phyloP scores from a whole-genome alignment of 1,140 invertebrate species.

The Psix sp. region DNA sequence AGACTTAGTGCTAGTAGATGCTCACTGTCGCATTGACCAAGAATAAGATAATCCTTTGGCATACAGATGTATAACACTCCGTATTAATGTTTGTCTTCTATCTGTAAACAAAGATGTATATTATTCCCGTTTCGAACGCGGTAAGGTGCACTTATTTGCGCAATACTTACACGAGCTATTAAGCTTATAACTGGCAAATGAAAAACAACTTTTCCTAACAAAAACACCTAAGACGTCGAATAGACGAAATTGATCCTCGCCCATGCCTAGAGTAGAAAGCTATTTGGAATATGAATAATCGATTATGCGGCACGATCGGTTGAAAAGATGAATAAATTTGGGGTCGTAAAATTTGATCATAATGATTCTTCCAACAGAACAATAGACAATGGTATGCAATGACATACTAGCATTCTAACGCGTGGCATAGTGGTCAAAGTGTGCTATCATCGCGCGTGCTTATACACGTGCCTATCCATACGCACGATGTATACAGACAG shows the following conservation, averaged over 20 bases:
- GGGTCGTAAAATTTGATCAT: conserved; percentile 51
- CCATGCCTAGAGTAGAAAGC: no score
- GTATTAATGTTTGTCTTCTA: conserved; percentile 76
- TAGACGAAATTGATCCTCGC: no score
- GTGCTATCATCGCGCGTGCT: conserved; percentile 61
- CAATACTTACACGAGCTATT: conserved; percentile 37
- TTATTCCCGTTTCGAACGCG: conserved; percentile 58
- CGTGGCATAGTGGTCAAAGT: conserved; percentile 67
- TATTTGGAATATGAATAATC: no score
- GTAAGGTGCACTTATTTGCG: conserved; percentile 41
- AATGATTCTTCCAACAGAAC: conserved; percentile 35
- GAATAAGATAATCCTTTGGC: conserved; percentile 75
- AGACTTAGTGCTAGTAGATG: conserved; percentile 20
- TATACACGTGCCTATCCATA: conserved; percentile 45
- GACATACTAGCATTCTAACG: conserved; percentile 71
- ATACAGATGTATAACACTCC: conserved; percentile 65
- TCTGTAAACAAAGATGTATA: conserved; percentile 72
- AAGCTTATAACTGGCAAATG: conserved; percentile 23
- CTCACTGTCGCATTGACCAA: conserved; percentile 67
- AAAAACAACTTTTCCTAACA: conserved; percentile 22
- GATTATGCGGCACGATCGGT: no score
- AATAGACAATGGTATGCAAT: conserved; percentile 63
- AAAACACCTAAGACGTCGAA: no score
- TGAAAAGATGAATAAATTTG: not conserved
- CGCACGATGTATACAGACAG: conserved; percentile 59